These are phyloP conservation scores for Lepus europaeus DNA, from an alignment of 2,113 vertebrate genomes.

Conservation along the genomic window DNA sequence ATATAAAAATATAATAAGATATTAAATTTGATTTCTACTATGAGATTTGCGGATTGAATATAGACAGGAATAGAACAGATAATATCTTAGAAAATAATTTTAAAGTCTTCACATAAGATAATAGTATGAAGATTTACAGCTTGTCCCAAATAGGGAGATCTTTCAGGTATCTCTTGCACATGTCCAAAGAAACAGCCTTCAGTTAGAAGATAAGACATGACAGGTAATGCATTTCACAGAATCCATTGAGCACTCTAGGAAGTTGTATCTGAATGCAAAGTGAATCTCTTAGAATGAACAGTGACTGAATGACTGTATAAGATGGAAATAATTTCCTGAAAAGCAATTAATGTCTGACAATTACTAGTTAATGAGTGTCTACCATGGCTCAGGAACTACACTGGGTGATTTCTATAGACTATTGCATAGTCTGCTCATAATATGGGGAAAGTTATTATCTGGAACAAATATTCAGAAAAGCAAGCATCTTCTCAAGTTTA, in stretches of 20 bases:
- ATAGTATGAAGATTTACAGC: background rate
- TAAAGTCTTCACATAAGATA: background rate
- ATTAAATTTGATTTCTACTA: constrained; percentile 13
- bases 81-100: constrained; percentile 19
- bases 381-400: background rate
- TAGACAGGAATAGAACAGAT: background rate
- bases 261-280: background rate
- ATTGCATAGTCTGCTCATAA: background rate
- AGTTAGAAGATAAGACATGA: constrained; percentile 5
- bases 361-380: background rate
- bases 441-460: background rate
- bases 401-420: background rate
- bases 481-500: background rate
- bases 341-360: background rate
- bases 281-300: constrained; percentile 15
- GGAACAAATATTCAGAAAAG: constrained; percentile 10
- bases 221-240: constrained; percentile 51
- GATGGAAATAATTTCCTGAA: constrained; percentile 25
- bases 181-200: background rate
- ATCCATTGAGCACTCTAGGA: constrained; percentile 20
- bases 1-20: background rate
- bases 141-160: background rate
- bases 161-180: constrained; percentile 12
- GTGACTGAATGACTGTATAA: background rate
- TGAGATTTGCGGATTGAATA: background rate